Base-by-base conservation (phyloP, 2,113 vertebrate genomes). In the Hippocampus zosterae region DNA sequence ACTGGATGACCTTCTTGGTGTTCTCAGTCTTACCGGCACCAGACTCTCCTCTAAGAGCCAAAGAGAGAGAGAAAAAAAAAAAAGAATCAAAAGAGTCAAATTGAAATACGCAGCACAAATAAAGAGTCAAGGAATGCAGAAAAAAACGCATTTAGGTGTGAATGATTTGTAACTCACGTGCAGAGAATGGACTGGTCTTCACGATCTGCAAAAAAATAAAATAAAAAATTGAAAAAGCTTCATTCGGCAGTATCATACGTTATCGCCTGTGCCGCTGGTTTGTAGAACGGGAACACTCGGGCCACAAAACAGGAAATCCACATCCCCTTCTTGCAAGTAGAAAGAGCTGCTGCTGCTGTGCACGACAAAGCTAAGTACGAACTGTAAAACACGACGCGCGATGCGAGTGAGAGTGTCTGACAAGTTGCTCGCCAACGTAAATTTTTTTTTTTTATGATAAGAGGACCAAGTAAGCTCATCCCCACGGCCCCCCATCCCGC, bases 1-100 rank as follows among this genome's bases (percentile, higher is more conserved):
- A 98, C 86, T 98, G 97, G 91, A 99, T 99, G 71, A 99, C 97
- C 73, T 99, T 99, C 90, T 99, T 99, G 88, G 97, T 99, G 87
- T 99, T 99, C 86, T 98, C 97, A 0, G 97, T 98, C 89, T 99
- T 99, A 68, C 97, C 97, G 73, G 97, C 97, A 87, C 97, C 97
- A 16, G 97, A 99, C 83, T 99, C 97, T 67, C 97, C 97, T 77
- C 97, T 99, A 1, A 2, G 7, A 40, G 33, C 61, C 61, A 62
- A 61, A 71, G 4, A 59, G 40, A 52, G 23, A 48, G 0, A 33
- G 3, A 33, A 33, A 33, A 33, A 33, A 33, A 33, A 33, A 3
- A 25, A 48, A 46, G 15, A 13, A n/a, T 16, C 37, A 23, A 16
- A 13, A 41, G 5, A 65, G 21, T 25, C 56, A 27, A 67, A 16